phyloP scores from a whole-genome alignment of 2,113 vertebrate species.

The Heterocephalus glaber region DNA sequence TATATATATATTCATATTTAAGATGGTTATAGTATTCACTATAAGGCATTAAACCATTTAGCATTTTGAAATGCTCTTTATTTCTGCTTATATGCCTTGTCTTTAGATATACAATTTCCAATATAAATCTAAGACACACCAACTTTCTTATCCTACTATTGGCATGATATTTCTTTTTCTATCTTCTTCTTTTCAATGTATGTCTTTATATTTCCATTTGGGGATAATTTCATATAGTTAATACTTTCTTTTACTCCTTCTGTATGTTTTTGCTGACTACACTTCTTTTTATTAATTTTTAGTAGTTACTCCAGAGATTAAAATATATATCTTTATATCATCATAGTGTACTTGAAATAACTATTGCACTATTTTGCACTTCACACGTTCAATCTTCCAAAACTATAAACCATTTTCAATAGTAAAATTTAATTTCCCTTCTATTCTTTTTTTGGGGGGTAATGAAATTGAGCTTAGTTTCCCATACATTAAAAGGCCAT shows the following conservation, averaged over 20 bases:
- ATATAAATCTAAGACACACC: background rate
- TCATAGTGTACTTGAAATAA: background rate
- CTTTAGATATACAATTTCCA: background rate
- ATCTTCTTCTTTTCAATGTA: background rate
- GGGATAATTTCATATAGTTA: background rate
- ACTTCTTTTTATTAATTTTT: background rate
- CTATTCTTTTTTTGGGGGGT: background rate
- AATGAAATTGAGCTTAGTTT: background rate
- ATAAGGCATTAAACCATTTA: background rate
- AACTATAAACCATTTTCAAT: background rate
- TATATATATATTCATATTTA: background rate
- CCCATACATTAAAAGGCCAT: background rate
- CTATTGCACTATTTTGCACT: background rate
- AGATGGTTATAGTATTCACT: background rate
- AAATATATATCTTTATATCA: background rate
- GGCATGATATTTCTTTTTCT: background rate
- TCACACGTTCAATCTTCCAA: background rate
- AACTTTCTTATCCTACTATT: background rate
- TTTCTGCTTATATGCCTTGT: background rate
- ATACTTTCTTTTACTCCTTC: background rate
- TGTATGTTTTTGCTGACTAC: background rate
- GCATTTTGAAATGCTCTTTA: background rate
- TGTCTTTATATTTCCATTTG: background rate
- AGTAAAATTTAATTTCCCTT: background rate
- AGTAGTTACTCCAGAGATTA: background rate